These are phyloP conservation scores for Eristalis arbustorum DNA, from an alignment of 2,888 invertebrate genomes.

Conservation along the genomic window DNA sequence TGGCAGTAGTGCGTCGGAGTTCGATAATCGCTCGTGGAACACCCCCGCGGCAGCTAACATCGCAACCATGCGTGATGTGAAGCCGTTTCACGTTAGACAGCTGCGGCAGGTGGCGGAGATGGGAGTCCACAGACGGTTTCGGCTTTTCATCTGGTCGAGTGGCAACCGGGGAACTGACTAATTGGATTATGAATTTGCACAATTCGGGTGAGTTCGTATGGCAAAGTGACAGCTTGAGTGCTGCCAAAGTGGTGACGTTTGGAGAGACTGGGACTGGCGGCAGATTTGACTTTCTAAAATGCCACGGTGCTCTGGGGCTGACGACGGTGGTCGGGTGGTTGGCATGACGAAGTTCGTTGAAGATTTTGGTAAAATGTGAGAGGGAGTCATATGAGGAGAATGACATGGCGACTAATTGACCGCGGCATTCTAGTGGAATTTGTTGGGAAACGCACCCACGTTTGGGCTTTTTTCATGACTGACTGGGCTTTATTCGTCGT, in stretches of 20 bases:
- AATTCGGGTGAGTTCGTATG: neutral
- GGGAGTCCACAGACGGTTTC: neutral
- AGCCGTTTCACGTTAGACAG: neutral
- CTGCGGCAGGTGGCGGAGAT: constrained; percentile 7
- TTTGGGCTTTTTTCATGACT: too few relatives aligned
- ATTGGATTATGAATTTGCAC: neutral
- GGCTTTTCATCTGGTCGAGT: neutral
- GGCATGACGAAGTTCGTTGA: too few relatives aligned
- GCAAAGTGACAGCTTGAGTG: neutral
- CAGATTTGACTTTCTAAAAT: too few relatives aligned
- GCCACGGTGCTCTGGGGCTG: too few relatives aligned
- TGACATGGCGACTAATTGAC: too few relatives aligned
- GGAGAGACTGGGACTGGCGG: too few relatives aligned
- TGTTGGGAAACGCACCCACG: too few relatives aligned
- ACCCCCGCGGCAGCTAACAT: neutral
- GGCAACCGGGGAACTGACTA: neutral
- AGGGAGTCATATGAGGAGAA: too few relatives aligned
- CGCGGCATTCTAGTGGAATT: too few relatives aligned
- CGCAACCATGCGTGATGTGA: neutral
- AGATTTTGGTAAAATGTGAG: too few relatives aligned
- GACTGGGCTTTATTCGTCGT: too few relatives aligned
- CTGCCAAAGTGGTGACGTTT: neutral
- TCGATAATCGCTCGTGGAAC: neutral
- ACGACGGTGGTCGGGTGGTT: too few relatives aligned
- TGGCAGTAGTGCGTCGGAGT: neutral